Evolutionary conservation across 1,140 invertebrate species (phyloP), one percentile per base, ranked within the genome.

Genomic region (Magallana gigas): DNA sequence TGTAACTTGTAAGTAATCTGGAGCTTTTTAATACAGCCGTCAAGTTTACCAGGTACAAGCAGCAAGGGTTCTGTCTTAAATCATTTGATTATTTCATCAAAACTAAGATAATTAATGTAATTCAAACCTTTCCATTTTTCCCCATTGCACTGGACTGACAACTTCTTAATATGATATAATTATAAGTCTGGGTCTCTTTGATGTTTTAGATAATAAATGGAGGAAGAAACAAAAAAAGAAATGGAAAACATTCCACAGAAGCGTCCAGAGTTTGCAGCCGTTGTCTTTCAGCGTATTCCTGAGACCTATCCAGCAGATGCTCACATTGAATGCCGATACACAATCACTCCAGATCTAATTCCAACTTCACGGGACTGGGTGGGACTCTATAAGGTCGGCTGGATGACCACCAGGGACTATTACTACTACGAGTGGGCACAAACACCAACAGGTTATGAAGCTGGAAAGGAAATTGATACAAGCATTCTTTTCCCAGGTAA

Each of bases 331-430:
- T 94, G 93, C 85, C 12, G 56, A 7, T 95, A 93, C 83, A 94
- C 92, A 9, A 88, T 95, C 60, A 94, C 92, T 12, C 84, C 90
- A n/a, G 86, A 92, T 14, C 88, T 93, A 0, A 88, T 90, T 29
- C 90, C 92, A 9, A 90, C 90, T 18, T 88, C 68, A 1, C 83
- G 91, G 57, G 94, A 95, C 86, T 94, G 93, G 93, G 88, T 95
- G 48, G 94, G 93, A 1, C 88, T 95, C 29, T 95, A 93, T 88
- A 94, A 92, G 85, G 93, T 93, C 7, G 94, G 94, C 3, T 95
- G 94, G 92, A 91, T 92, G 76, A 91, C 90, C 0, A 90, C 89
- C 0, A 89, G 85, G 9, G 93, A 95, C 62, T 94, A 93, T 71
- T 57, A 92, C 14, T 93, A 92, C 88, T 94, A 94, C 88, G 91